phyloP scores from a whole-genome alignment of 1,140 invertebrate species.

The Telenomus remus region DNA sequence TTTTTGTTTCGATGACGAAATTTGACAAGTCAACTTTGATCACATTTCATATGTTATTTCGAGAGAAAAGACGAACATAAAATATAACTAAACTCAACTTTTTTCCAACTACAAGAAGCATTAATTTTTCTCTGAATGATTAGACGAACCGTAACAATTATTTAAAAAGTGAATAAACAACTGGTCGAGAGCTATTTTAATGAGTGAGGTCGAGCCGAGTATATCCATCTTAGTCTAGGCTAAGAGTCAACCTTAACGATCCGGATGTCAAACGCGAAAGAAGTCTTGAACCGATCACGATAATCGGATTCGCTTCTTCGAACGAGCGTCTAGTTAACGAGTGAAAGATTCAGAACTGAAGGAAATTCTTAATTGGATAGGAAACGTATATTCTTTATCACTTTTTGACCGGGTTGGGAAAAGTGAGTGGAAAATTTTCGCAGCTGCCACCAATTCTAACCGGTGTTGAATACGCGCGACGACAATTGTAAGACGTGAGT shows the following conservation, averaged over 20 bases:
- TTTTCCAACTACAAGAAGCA: no score
- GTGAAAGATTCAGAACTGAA: conserved; percentile 26
- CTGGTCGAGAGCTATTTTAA: conserved; percentile 18
- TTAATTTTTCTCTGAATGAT: no score
- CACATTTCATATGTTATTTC: background rate
- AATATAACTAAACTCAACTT: no score
- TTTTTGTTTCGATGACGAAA: conserved; percentile 14
- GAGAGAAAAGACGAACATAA: no score
- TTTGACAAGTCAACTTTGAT: conserved; percentile 23
- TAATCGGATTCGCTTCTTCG: conserved; percentile 47
- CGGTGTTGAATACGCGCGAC: background rate
- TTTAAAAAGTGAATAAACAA: no score
- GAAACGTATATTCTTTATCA: conserved; percentile 1
- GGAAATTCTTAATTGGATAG: conserved; percentile 15
- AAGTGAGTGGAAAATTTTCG: no score
- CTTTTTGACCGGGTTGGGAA: no score
- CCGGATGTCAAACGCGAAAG: conserved; percentile 37
- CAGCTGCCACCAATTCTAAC: background rate
- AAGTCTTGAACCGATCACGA: conserved; percentile 19
- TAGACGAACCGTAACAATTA: no score
- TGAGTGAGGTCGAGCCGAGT: background rate
- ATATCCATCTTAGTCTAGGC: conserved; percentile 60
- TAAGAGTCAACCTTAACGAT: conserved; percentile 63
- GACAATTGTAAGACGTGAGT: conserved; percentile 12
- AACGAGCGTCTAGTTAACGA: conserved; percentile 34